A percentile compares a stretch with the other conserved stretches of the same genome.
These are phyloP conservation scores for Sapajus apella DNA, from an alignment of 2,113 vertebrate species.

Conservation along the genomic window DNA sequence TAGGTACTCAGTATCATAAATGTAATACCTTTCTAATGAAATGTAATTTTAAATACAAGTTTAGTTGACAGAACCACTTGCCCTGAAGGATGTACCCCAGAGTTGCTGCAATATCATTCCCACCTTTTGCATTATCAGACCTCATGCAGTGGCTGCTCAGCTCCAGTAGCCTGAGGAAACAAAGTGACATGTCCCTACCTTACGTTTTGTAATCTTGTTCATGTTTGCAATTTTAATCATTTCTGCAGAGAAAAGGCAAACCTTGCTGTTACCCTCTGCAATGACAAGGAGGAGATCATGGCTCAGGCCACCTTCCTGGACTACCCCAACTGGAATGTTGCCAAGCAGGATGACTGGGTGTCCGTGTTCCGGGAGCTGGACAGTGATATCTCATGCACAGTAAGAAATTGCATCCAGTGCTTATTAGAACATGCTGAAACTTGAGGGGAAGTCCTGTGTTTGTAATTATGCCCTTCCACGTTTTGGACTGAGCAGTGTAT, in stretches of 20 bases:
- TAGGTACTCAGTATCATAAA: neutral
- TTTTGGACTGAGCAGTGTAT: neutral
- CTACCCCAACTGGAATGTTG: constrained; percentile 87
- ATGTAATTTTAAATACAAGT: neutral
- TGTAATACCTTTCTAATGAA: neutral
- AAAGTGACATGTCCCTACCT: neutral
- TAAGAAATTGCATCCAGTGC: constrained; percentile 76
- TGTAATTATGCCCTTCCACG: neutral
- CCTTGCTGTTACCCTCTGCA: constrained; percentile 91
- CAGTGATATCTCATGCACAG: constrained; percentile 84
- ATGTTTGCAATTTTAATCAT: constrained; percentile 48
- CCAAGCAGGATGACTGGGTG: constrained; percentile 89
- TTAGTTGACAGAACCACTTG: neutral
- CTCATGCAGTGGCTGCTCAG: neutral
- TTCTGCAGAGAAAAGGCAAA: constrained; percentile 92
- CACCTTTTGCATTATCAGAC: neutral
- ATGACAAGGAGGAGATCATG: constrained; percentile 84
- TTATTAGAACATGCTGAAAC: neutral
- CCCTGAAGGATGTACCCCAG: neutral
- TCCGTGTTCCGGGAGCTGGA: constrained; percentile 84
- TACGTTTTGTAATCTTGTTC: neutral
- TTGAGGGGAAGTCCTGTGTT: neutral
- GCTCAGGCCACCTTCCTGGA: constrained; percentile 93
- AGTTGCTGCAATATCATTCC: neutral
- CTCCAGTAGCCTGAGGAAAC: neutral